These are phyloP conservation scores for Kryptolebias marmoratus DNA, from an alignment of 2,113 vertebrate species.

Conservation along the genomic window DNA sequence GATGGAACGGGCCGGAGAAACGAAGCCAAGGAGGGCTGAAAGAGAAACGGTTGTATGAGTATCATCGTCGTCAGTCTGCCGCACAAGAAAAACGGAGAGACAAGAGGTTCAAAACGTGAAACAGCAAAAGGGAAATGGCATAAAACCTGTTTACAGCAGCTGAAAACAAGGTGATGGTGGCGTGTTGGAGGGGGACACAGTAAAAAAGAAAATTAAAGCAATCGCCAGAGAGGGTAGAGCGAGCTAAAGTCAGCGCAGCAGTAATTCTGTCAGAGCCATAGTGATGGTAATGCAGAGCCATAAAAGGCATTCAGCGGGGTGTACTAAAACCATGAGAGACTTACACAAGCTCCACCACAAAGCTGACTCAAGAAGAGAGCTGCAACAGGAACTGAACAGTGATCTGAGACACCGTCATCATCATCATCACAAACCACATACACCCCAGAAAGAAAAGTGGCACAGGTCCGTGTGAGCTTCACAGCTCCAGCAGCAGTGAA, in stretches of 20 bases:
- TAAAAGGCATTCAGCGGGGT: slow-evolving; percentile 77
- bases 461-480: no score
- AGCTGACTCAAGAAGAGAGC: not conserved
- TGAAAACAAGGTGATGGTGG: slow-evolving; percentile 1
- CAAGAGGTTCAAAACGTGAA: not conserved
- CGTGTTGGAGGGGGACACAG: no score
- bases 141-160: not conserved
- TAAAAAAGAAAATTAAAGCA: slow-evolving; percentile 11
- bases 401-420: no score
- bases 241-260: slow-evolving; percentile 71
- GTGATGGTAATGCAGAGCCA: slow-evolving; percentile 77
- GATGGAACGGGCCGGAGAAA: slow-evolving; percentile 66
- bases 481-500: no score
- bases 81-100: not conserved
- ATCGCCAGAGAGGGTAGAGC: slow-evolving; percentile 35
- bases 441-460: no score
- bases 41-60: slow-evolving; percentile 46
- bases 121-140: not conserved
- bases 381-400: not conserved
- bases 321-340: slow-evolving; percentile 62
- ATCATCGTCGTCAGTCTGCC: slow-evolving; percentile 41
- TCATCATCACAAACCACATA: no score
- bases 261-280: slow-evolving; percentile 79
- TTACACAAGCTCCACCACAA: slow-evolving; percentile 18
- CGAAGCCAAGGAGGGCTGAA: slow-evolving; percentile 55